phyloP scores from a whole-genome alignment of 1,140 invertebrate species.

The Mercenaria mercenaria region DNA sequence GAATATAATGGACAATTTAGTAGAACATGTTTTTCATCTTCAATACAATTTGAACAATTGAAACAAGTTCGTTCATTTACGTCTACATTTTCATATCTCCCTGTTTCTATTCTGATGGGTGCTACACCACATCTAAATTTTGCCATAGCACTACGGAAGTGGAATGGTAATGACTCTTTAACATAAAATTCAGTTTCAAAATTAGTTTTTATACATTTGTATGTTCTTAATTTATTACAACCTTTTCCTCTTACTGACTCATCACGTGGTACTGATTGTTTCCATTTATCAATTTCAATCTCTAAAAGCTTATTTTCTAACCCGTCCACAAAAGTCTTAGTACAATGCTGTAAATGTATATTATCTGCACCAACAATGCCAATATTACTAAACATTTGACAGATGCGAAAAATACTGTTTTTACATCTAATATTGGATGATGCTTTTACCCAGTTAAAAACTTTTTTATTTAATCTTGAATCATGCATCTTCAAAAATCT shows the following conservation, averaged over 20 bases:
- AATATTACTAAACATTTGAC: too few relatives aligned
- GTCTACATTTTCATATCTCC: slow-evolving; percentile 9
- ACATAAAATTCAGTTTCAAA: not conserved
- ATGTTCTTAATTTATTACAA: not conserved
- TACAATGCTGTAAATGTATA: too few relatives aligned
- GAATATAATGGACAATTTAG: not conserved
- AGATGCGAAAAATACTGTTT: too few relatives aligned
- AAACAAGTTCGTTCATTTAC: slow-evolving; percentile 3
- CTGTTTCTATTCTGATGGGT: slow-evolving; percentile 1
- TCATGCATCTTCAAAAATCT: not conserved
- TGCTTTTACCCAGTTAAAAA: not conserved
- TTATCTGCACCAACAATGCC: too few relatives aligned
- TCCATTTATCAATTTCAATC: not conserved
- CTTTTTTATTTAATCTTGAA: not conserved
- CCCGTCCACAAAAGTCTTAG: too few relatives aligned
- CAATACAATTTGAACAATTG: not conserved
- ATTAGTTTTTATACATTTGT: not conserved
- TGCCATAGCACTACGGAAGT: not conserved
- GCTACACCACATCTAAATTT: slow-evolving; percentile 26
- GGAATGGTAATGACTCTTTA: not conserved
- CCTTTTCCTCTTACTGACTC: not conserved
- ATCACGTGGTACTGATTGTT: not conserved
- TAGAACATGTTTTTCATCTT: slow-evolving; percentile 24
- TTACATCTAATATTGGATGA: not conserved
- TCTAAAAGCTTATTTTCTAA: not conserved